These are phyloP conservation scores for Leptinotarsa haldemani DNA, from an alignment of 2,888 invertebrate genomes.

Conservation along the genomic window DNA sequence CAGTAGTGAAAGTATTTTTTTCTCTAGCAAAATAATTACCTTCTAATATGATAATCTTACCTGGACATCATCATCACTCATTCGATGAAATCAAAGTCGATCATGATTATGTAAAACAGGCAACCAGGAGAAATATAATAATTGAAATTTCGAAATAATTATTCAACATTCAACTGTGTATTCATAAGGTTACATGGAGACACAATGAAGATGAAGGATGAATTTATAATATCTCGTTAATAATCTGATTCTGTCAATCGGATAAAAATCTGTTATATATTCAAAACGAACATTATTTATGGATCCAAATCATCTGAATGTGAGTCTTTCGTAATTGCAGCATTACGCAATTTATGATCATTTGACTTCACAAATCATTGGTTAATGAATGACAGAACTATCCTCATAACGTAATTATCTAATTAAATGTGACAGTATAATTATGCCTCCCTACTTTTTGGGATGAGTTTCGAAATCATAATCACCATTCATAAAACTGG, in stretches of 20 bases:
- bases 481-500: neutral
- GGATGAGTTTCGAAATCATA: slow-evolving; percentile 30
- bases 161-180: too few relatives aligned
- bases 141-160: too few relatives aligned
- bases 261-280: neutral
- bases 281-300: neutral
- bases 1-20: too few relatives aligned
- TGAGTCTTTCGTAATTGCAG: neutral
- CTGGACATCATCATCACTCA: too few relatives aligned
- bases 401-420: slow-evolving; percentile 19
- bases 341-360: neutral
- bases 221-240: neutral
- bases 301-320: neutral
- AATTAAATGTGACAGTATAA: slow-evolving; percentile 24
- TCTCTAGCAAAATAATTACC: too few relatives aligned
- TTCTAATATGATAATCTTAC: too few relatives aligned
- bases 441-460: slow-evolving; percentile 12
- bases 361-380: neutral
- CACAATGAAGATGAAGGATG: neutral
- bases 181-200: neutral
- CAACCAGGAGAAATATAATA: too few relatives aligned
- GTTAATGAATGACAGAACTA: slow-evolving; percentile 1
- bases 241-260: neutral
- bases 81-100: too few relatives aligned
- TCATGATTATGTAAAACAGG: too few relatives aligned